Evolutionary conservation across 2,797 vertebrate genomes (phyloP).

Genomic region (Sebastes melanostomus): DNA sequence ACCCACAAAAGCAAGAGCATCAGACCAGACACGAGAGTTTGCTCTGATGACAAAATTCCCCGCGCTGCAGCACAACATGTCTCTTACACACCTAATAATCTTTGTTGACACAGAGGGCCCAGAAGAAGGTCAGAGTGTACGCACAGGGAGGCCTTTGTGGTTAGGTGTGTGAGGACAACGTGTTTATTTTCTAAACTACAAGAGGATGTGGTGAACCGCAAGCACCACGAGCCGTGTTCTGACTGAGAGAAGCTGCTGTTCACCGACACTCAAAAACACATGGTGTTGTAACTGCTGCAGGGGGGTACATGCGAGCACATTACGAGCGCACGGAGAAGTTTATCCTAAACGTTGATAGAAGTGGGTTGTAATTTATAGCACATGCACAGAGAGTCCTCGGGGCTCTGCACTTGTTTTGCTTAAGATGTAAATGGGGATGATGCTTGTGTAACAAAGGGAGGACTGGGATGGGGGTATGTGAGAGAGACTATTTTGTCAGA

Average conservation of each 20-base stretch:
- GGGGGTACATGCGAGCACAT: slow-evolving; percentile 7
- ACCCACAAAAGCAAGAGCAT: slow-evolving; percentile 3
- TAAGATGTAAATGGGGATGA: neutral
- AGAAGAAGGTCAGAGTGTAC: slow-evolving; percentile 70
- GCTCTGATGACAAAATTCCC: slow-evolving; percentile 11
- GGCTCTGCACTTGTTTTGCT: slow-evolving; percentile 18
- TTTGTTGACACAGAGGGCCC: slow-evolving; percentile 48
- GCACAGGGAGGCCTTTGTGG: slow-evolving; percentile 58
- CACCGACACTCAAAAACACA: slow-evolving; percentile 49
- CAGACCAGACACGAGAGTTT: neutral
- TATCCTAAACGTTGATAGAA: slow-evolving; percentile 23
- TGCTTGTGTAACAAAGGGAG: neutral
- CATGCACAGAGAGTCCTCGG: neutral
- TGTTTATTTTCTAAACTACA: slow-evolving; percentile 81
- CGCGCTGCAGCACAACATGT: neutral
- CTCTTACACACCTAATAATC: slow-evolving; percentile 33
- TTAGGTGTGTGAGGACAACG: slow-evolving; percentile 70
- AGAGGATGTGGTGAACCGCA: slow-evolving; percentile 78
- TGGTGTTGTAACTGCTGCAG: slow-evolving; percentile 35
- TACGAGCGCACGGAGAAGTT: neutral
- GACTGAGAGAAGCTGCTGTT: slow-evolving; percentile 56
- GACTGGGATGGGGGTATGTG: no score
- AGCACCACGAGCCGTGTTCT: slow-evolving; percentile 49
- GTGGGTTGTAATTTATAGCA: slow-evolving; percentile 45
- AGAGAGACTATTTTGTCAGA: neutral